Conservation (phyloP, 2,113 vertebrate species). For the Podarcis raffonei region DNA sequence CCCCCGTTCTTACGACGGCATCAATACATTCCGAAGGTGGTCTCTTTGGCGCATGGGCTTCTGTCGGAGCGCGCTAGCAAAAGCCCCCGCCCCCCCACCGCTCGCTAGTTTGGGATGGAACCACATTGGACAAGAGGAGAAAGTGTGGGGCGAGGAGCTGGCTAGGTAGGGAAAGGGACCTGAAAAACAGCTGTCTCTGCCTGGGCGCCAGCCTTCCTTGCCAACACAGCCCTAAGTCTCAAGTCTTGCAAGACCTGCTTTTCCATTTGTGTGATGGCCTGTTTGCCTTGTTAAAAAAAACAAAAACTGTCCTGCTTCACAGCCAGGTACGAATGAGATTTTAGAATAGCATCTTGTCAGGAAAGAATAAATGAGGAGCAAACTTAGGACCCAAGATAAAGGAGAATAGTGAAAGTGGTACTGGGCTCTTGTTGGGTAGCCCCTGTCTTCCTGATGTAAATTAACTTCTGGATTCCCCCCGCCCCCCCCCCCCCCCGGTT, state of each 20-base stretch:
- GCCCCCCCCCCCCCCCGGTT: too few relatives aligned
- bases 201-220: not conserved
- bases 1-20: not conserved
- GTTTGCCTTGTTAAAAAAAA: not conserved
- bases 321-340: not conserved
- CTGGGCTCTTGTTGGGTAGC: not conserved
- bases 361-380: not conserved
- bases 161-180: not conserved
- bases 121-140: not conserved
- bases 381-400: not conserved
- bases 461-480: not conserved
- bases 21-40: too few relatives aligned
- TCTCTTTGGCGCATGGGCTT: not conserved
- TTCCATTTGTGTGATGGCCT: not conserved
- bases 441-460: not conserved
- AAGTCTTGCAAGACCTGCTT: slow-evolving; percentile 11
- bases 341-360: not conserved
- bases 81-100: too few relatives aligned
- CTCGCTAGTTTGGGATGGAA: not conserved
- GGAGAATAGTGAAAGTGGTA: not conserved
- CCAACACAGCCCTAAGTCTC: not conserved
- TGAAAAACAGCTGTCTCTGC: not conserved
- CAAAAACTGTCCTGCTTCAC: not conserved
- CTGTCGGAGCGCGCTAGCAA: not conserved
- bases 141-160: not conserved